Base-by-base conservation (phyloP, 2,113 vertebrate species). In the Nycticebus coucang region DNA sequence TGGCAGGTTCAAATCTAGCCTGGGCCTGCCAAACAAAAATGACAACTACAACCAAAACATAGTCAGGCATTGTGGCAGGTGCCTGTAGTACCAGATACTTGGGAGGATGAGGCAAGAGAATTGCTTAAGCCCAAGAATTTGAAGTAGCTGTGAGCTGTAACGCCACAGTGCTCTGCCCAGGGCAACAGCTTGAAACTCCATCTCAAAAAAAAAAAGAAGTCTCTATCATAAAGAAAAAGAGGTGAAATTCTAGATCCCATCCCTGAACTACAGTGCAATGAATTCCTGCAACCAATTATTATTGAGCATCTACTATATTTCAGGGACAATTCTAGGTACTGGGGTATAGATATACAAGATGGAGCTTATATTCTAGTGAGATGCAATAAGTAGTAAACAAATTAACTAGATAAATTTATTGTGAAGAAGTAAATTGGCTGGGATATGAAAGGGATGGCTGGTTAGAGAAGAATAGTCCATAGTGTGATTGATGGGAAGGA, bases 211-310 rank as follows among this genome's bases (percentile, higher is more conserved):
- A 50, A 50, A 50, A 50, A 80, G 53, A 85, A 13, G 11, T 69
- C 5, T n/a, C 26, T 21, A 80, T 94, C 33, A 81, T 19, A 93
- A 64, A 62, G 26, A 66, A 50, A 74, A 80, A 1, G 37, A 21
- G 21, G 15, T 30, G 15, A 82, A 91, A 95, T 59, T 60, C 7
- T 88, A 50, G n/a, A 72, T 83, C 2, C 22, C 37, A 80, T 77
- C 35, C 1, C 59, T 93, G 21, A 28, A 84, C 45, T 72, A 66
- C 37, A 57, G 71, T 41, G 26, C 18, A 89, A 7, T 68, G 5
- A 79, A 68, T 90, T 71, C 30, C 74, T 17, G 84, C 50, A 95
- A 78, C 13, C 78, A 80, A 74, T 60, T 66, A 64, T 89, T 89
- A 59, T 15, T 83, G 18, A 72, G 41, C 68, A 82, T 69, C 41